These are phyloP conservation scores for Gortyna flavago DNA, from an alignment of 2,888 invertebrate species.

Conservation along the genomic window DNA sequence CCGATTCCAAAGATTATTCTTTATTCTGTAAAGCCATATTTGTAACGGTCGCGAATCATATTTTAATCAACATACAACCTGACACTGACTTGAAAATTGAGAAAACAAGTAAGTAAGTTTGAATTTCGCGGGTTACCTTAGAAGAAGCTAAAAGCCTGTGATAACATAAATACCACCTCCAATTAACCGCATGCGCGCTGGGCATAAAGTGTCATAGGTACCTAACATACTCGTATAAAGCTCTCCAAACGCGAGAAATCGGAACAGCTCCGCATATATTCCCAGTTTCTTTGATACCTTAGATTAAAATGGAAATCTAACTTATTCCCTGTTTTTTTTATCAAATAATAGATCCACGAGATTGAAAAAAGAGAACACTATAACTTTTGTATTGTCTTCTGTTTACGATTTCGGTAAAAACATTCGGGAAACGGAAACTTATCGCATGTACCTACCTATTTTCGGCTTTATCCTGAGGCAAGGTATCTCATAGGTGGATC, in stretches of 20 bases:
- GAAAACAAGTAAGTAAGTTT: too few relatives aligned
- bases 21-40: too few relatives aligned
- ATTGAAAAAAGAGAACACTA: slow-evolving; percentile 35
- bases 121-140: too few relatives aligned
- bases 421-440: slow-evolving; percentile 19
- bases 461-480: slow-evolving; percentile 39
- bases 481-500: slow-evolving; percentile 37
- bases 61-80: too few relatives aligned
- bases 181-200: not conserved
- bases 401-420: slow-evolving; percentile 44
- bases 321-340: slow-evolving; percentile 11
- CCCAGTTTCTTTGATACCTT: slow-evolving; percentile 19
- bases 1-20: too few relatives aligned
- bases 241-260: slow-evolving; percentile 5
- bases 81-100: too few relatives aligned
- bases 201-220: slow-evolving; percentile 11
- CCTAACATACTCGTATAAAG: too few relatives aligned
- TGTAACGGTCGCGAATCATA: too few relatives aligned
- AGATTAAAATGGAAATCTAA: slow-evolving; percentile 45
- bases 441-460: slow-evolving; percentile 40
- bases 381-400: slow-evolving; percentile 31
- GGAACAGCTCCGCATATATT: slow-evolving; percentile 8
- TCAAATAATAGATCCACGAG: slow-evolving; percentile 34
- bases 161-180: not conserved
- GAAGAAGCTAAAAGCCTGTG: not conserved